Evolutionary conservation across 1,140 invertebrate species (phyloP), one percentile per base, ranked within the genome.

Genomic region (Drosophila dunni): DNA sequence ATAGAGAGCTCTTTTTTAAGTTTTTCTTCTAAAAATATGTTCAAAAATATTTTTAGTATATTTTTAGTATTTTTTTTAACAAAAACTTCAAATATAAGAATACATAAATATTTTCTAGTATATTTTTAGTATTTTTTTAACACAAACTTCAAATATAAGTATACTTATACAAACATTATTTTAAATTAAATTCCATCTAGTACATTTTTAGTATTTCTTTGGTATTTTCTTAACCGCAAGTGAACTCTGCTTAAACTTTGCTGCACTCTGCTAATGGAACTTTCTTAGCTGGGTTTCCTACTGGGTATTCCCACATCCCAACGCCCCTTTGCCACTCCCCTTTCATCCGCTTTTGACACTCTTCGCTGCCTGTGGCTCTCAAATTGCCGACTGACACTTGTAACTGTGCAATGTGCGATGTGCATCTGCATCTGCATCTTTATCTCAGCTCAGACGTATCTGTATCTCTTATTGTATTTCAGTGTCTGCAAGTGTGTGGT

Each of bases 301-400:
- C 60, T 40, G 46, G 53, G 56, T 58, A 13, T 58, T 58, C 9
- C 11, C 29, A 15, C 36, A 9, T 6, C n/a, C 8, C 20, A 8
- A 1, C 24, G 3, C 20, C 40, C 10, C 57, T 60, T 29, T 51
- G 11, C 13, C 13, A 10, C 13, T 9, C 46, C 8, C 2, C 15
- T 40, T 10, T 3, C 33, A 8, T 33, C 3, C 42, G 8, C n/a
- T 17, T 57, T 0, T 36, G 10, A 20, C 44, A 46, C 11, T 9
- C 17, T 13, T 3, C 3, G 4, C 15, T 38, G 54, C 45, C 66
- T 53, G 44, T 69, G 56, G 45, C 36, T 20, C 54, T 56, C 51
- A 56, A 56, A 61, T 15, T 60, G 56, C 54, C 44, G 48, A 11
- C 44, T 40, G 70, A 65, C 44, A 67, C 48, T 73, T 45, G 54